Conservation (phyloP, 2,888 invertebrate genomes). For the Lycocerus yunnanus region DNA sequence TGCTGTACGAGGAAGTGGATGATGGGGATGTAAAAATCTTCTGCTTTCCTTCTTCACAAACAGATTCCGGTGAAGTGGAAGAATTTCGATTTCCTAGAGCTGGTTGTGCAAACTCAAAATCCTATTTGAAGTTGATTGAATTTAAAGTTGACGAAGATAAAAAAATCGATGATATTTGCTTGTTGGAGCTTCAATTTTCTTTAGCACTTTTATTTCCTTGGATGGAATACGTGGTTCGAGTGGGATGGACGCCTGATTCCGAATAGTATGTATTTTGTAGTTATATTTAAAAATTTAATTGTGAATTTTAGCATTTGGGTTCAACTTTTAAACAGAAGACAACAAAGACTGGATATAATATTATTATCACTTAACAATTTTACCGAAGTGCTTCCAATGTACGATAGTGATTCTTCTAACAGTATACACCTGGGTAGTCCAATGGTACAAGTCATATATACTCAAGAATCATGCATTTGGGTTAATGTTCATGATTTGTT, state of each 20-base stretch:
- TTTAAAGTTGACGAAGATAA: constrained; percentile 68
- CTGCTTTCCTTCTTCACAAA: constrained; percentile 83
- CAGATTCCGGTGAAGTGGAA: constrained; percentile 78
- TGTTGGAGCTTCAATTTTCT: constrained; percentile 75
- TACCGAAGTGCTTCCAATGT: constrained; percentile 61
- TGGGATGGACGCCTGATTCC: constrained; percentile 94
- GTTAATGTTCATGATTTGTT: constrained; percentile 92
- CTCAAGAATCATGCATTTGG: constrained; percentile 81
- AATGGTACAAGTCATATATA: constrained; percentile 64
- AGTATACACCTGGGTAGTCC: constrained; percentile 52
- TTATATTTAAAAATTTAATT: constrained; percentile 13
- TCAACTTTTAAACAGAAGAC: constrained; percentile 85
- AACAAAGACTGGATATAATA: constrained; percentile 82
- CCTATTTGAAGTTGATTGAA: constrained; percentile 83
- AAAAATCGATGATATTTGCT: constrained; percentile 76
- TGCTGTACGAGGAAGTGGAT: constrained; percentile 86
- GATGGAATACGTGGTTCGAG: constrained; percentile 94
- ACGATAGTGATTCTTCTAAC: constrained; percentile 50
- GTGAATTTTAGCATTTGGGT: constrained; percentile 78
- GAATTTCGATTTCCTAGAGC: constrained; percentile 88
- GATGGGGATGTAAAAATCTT: constrained; percentile 90
- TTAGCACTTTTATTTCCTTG: constrained; percentile 84
- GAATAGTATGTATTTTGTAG: constrained; percentile 70
- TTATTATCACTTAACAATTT: constrained; percentile 83
- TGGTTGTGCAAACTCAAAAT: constrained; percentile 89